Evolutionary conservation across 2,113 vertebrate genomes (phyloP), one percentile per base, ranked within the genome.

Genomic region (Melierax canorus): DNA sequence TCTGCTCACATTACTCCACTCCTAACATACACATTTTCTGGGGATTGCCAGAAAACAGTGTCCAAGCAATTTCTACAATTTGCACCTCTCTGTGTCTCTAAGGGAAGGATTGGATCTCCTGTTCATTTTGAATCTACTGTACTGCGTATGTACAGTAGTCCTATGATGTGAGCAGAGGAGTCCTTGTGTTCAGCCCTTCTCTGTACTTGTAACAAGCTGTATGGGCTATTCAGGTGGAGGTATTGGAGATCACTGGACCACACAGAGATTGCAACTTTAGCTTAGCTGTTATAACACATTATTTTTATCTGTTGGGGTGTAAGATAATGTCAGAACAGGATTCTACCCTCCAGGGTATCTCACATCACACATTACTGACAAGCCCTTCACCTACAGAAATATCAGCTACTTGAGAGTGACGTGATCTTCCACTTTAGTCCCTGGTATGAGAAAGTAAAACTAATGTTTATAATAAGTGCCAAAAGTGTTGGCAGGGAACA

Each of bases 1-100:
- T 64, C 19, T 29, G 34, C 26, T 58, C 9, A 23, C 7, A 20
- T 22, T n/a, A 74, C 6, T 29, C 15, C 0, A 0, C 20, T 56
- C 9, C 27, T 51, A 32, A 32, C 0, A 0, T 36, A 19, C 3
- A 21, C 2, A 4, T 63, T 58, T 75, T 69, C 34, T 36, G 45
- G 3, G 7, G 7, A 45, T 29, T 87, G 29, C 11, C 45, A 48
- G 29, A 73, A 89, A 90, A 46, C 5, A 32, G 5, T 9, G 2
- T 50, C 17, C 19, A 46, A 45, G 9, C 15, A 73, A 15, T 72
- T 90, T 83, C 18, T 82, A 18, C 16, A 34, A 3, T 7, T 81
- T 2, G 0, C 11, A 73, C 2, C 19, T 63, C 38, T 77, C 22
- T 21, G 10, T 6, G 26, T 6, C 5, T n/a, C 30, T 46, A 24